Base-by-base conservation (phyloP, 2,888 invertebrate species). In the Tenthredo livida region DNA sequence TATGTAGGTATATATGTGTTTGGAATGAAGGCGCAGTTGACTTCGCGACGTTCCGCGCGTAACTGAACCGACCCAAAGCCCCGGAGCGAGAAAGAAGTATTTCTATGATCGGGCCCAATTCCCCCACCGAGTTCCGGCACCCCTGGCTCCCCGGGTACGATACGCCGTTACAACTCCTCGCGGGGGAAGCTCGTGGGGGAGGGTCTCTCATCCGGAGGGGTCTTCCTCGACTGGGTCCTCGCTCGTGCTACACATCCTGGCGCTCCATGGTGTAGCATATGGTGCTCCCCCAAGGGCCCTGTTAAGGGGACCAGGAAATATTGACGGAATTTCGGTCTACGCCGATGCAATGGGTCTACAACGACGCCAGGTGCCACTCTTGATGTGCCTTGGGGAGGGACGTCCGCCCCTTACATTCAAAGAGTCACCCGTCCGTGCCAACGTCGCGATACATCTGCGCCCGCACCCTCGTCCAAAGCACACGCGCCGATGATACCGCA, bases 131-230 rank as follows among this genome's bases (percentile, higher is more conserved):
- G 40, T 61, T 61, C 61, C 61, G 43, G 80, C 80, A 80, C 80
- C 80, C 80, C 40, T 61, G 61, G 40, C 5, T 80, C 40, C 21
- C 43, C 21, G 43, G 43, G 25, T 21, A 21, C 12, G 15, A n/a
- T 21, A 25, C 80, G 61, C 80, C 80, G 80, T 80, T 80, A 61
- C 40, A 50, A 50, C 21, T 80, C 58, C 37, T 80, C 80, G 80
- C 80, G 80, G 80, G 80, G 80, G 80, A 80, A 80, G 58, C 37
- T 61, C 80, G 61, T 80, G 80, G 80, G 80, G 80, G 80, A 80
- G 80, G 80, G 61, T 80, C 58, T 50, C 37, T 40, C 80, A 15
- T 80, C 61, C 80, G 50, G 40, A 80, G 80, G 80, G 80, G 80
- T 80, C 80, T 80, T 77, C 77, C 6, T 77, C 77, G 61, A 40